Evolutionary conservation across 2,797 vertebrate genomes (phyloP).

Genomic region (Chaetodon trifasciatus): DNA sequence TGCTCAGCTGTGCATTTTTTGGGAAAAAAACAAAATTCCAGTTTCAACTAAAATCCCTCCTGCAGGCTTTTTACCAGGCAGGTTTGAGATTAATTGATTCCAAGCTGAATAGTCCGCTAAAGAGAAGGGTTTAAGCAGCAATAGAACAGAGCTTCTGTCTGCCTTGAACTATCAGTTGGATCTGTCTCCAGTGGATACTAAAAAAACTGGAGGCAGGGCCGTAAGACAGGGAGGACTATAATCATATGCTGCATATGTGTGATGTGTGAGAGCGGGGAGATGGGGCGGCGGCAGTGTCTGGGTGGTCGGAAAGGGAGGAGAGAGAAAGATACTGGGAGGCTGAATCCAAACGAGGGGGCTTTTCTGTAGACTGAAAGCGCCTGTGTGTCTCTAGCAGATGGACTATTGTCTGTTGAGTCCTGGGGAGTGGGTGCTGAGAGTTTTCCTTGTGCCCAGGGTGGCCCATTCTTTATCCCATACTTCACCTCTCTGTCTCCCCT

Average conservation of each 20-base stretch:
- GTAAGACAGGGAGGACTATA: slow-evolving; percentile 81
- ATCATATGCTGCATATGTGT: slow-evolving; percentile 81
- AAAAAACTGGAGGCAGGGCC: slow-evolving; percentile 79
- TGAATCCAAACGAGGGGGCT: slow-evolving; percentile 82
- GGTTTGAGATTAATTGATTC: slow-evolving; percentile 79
- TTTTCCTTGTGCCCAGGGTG: slow-evolving; percentile 70
- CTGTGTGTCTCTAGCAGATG: slow-evolving; percentile 85
- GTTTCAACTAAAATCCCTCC: slow-evolving; percentile 71
- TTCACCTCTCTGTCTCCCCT: slow-evolving; percentile 74
- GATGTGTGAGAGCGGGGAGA: slow-evolving; percentile 63
- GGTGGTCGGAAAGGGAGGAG: slow-evolving; percentile 85
- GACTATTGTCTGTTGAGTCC: slow-evolving; percentile 83
- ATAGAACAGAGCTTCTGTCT: slow-evolving; percentile 65
- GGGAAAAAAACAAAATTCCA: slow-evolving; percentile 54
- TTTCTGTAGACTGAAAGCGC: slow-evolving; percentile 75
- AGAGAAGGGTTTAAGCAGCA: slow-evolving; percentile 74
- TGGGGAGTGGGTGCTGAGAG: slow-evolving; percentile 78
- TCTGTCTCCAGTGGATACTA: slow-evolving; percentile 79
- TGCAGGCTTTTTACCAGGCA: slow-evolving; percentile 68
- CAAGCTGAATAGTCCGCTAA: slow-evolving; percentile 74
- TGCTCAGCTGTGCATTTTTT: slow-evolving; percentile 54
- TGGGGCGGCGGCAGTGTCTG: slow-evolving; percentile 81
- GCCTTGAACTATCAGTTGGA: slow-evolving; percentile 77
- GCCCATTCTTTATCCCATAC: slow-evolving; percentile 76
- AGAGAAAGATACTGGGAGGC: slow-evolving; percentile 73